Conservation (phyloP, 2,888 invertebrate species). For the Platycheirus albimanus region DNA sequence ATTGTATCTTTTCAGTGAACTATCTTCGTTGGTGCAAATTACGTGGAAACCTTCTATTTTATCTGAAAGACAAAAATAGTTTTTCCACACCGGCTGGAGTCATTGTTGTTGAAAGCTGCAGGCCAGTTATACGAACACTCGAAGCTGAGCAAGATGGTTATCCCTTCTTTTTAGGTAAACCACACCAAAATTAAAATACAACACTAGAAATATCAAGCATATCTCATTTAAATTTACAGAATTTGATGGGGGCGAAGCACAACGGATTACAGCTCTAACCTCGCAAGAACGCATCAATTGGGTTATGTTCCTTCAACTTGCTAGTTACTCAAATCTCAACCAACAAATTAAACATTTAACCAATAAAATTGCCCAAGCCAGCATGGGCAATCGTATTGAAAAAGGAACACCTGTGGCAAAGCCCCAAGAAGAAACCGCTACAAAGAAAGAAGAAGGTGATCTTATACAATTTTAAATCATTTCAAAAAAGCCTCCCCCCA, state of each 20-base stretch:
- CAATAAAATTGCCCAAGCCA: slow-evolving; percentile 83
- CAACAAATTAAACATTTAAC: slow-evolving; percentile 86
- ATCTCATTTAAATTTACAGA: slow-evolving; percentile 83
- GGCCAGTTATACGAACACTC: slow-evolving; percentile 86
- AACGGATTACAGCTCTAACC: slow-evolving; percentile 91
- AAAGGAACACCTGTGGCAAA: slow-evolving; percentile 85
- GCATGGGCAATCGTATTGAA: slow-evolving; percentile 82
- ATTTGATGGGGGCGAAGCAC: slow-evolving; percentile 92
- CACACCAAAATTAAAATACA: no score
- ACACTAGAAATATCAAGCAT: background rate
- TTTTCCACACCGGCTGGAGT: slow-evolving; percentile 95
- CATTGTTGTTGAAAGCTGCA: slow-evolving; percentile 93
- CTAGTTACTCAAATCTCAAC: slow-evolving; percentile 92
- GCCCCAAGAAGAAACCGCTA: slow-evolving; percentile 85
- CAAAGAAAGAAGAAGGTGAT: slow-evolving; percentile 87
- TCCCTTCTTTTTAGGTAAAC: slow-evolving; percentile 91
- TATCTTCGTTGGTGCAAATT: slow-evolving; percentile 94
- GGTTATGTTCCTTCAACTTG: slow-evolving; percentile 92
- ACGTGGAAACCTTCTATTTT: slow-evolving; percentile 95
- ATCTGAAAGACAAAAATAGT: slow-evolving; percentile 94
- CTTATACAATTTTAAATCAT: slow-evolving; percentile 81
- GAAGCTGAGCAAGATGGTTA: slow-evolving; percentile 87
- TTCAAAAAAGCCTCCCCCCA: slow-evolving; percentile 8
- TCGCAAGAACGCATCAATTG: slow-evolving; percentile 93
- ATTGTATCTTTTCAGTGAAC: slow-evolving; percentile 85